Evolutionary conservation across 2,113 vertebrate genomes (phyloP).

Genomic region (Cephalopterus ornatus): DNA sequence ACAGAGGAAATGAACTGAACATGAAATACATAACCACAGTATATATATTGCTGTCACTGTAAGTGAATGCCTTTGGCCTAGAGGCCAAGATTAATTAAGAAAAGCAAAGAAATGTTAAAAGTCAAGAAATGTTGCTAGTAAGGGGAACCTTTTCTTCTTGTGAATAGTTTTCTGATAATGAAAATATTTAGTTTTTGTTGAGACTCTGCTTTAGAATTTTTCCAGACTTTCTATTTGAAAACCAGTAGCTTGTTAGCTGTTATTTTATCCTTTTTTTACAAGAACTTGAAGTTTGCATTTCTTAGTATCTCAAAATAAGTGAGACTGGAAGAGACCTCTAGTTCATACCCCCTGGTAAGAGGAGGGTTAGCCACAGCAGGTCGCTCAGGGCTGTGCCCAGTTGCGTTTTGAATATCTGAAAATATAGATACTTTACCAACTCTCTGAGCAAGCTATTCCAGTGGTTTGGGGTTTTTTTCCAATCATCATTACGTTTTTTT

Average conservation of each 20-base stretch:
- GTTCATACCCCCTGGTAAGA: neutral
- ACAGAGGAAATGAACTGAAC: neutral
- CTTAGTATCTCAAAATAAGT: neutral
- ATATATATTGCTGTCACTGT: neutral
- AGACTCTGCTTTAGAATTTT: neutral
- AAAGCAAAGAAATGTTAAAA: neutral
- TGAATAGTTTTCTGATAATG: neutral
- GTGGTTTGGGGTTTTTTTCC: neutral
- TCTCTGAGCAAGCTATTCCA: neutral
- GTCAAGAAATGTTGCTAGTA: neutral
- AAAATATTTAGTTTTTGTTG: neutral
- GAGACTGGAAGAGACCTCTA: neutral
- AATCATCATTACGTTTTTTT: neutral
- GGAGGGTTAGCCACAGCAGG: neutral
- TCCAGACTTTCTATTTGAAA: neutral
- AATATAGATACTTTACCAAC: neutral
- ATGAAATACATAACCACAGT: neutral
- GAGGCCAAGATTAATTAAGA: neutral
- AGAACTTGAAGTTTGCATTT: neutral
- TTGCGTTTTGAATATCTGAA: neutral
- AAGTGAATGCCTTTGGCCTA: neutral
- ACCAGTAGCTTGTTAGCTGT: neutral
- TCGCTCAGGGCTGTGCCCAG: neutral
- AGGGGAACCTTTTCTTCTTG: neutral
- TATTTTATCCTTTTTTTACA: neutral